A percentile compares a stretch with the other conserved stretches of the same genome.
Conservation (phyloP, 2,797 vertebrate species). For the Triplophysa bombifrons region DNA sequence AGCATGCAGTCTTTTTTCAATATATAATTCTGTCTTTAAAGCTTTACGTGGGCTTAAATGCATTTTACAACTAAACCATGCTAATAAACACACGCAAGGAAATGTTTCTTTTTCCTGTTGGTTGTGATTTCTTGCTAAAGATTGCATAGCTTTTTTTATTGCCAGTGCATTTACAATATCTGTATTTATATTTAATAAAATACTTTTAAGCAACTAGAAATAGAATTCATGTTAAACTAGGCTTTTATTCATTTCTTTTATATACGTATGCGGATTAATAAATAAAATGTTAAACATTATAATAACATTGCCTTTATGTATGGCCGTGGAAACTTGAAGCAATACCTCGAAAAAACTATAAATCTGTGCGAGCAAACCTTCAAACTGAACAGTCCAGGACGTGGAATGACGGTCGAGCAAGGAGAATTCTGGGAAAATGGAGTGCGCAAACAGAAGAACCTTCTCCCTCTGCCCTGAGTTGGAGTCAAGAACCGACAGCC, state of each 20-base stretch:
- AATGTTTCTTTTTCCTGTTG: not conserved
- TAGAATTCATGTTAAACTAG: not conserved
- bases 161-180: not conserved
- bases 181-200: not conserved
- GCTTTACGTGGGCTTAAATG: not conserved
- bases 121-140: not conserved
- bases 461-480: conserved; percentile 71
- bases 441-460: not conserved
- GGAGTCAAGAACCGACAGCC: conserved; percentile 78
- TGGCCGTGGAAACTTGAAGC: not conserved
- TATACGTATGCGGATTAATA: not conserved
- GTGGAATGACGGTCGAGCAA: not conserved
- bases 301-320: not conserved
- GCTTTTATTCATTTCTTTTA: not conserved
- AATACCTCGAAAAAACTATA: not conserved
- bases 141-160: not conserved
- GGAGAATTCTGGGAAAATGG: conserved; percentile 13
- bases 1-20: not conserved
- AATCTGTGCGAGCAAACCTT: not conserved
- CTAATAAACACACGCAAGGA: not conserved
- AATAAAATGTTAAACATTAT: not conserved
- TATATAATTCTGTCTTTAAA: not conserved
- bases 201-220: not conserved
- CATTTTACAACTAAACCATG: not conserved
- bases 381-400: not conserved